Conservation (phyloP, 2,113 vertebrate genomes). For the Zosterops hypoxanthus region DNA sequence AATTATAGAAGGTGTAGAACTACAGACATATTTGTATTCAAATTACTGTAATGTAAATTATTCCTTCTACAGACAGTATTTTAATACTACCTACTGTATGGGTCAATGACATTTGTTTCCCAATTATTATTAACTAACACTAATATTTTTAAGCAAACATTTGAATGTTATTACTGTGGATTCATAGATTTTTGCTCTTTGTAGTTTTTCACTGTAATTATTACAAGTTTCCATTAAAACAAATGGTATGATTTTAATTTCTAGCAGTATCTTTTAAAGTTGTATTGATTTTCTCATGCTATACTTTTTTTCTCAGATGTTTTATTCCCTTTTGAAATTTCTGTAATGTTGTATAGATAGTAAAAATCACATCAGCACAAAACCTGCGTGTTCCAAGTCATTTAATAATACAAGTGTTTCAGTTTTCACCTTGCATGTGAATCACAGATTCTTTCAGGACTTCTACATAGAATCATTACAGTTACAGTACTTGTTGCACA, state of each 20-base stretch:
- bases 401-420: not conserved
- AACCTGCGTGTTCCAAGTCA: not conserved
- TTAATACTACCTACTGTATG: not conserved
- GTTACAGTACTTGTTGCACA: not conserved
- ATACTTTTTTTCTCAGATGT: not conserved
- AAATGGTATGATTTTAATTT: not conserved
- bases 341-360: not conserved
- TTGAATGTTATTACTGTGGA: not conserved
- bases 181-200: not conserved
- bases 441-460: not conserved
- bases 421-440: not conserved
- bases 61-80: not conserved
- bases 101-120: not conserved
- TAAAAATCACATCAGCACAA: not conserved
- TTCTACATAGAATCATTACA: not conserved
- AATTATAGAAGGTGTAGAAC: not conserved
- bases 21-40: not conserved
- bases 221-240: not conserved
- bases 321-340: not conserved
- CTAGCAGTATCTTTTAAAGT: not conserved
- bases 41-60: not conserved
- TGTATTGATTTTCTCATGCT: not conserved
- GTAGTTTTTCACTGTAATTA: not conserved
- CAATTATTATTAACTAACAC: not conserved
- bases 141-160: not conserved